Evolutionary conservation across 1,140 invertebrate genomes (phyloP), one percentile per base, ranked within the genome.

Genomic region (Metopolophium dirhodum): DNA sequence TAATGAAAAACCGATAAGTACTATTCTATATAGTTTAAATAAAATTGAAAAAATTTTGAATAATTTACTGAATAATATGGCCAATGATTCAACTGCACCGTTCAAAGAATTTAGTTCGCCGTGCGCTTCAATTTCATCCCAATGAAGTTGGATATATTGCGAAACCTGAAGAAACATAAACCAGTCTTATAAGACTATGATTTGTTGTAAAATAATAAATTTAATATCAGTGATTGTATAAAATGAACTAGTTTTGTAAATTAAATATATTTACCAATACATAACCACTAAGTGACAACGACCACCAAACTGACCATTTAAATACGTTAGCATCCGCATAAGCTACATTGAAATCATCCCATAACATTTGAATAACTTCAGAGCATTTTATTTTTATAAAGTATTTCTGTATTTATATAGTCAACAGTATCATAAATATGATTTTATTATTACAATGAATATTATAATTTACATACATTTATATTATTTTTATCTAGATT

Each of bases 271-370:
- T 57, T 92, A 93, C 94, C 85, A 93, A 51, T 86, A 93, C 88
- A 93, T 94, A 94, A n/a, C 94, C 94, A 41, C 90, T 68, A 41
- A 89, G 77, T 41, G 93, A 92, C 9, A 94, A 57, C 45, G 91
- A 85, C 94, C 93, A 94, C 93, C 93, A 94, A 18, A 93, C 18
- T 11, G 94, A 94, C 94, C 94, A 94, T 82, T 93, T 94, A 23
- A 94, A 83, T 47, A 94, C 91, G 18, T 94, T 61, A 45, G 85
- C 37, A 68, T 94, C 93, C 9, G 89, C 47, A n/a, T 93, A 94
- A 26, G 94, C 35, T 57, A 83, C 30, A 49, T 54, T 92, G 18
- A 94, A 93, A 91, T 94, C 94, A 30, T 37, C 37, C 89, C 92
- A 93, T 20, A 94, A 30, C 49, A 77, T 93, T 82, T 49, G 49